Percentiles rank a stretch among this genome's conserved stretches.
These are phyloP conservation scores for Choristoneura fumiferana DNA, from an alignment of 1,140 invertebrate genomes.

Conservation along the genomic window DNA sequence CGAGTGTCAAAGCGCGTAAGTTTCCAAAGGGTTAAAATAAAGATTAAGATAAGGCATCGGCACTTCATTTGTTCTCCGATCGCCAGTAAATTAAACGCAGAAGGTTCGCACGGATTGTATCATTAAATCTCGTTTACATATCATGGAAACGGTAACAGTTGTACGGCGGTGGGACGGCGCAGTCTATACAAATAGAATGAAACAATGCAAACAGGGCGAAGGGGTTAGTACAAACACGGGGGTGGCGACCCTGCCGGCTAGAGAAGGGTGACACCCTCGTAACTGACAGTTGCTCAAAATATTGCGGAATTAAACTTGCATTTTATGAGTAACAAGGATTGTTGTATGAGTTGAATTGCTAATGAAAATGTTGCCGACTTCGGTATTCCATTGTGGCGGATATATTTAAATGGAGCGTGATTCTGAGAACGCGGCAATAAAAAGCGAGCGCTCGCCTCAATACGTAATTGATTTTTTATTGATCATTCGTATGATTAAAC, in stretches of 20 bases:
- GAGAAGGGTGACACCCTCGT: conserved; percentile 41
- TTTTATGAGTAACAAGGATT: conserved; percentile 27
- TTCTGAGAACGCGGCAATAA: too few species aligned
- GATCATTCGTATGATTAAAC: conserved; percentile 1
- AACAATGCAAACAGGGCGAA: conserved; percentile 61
- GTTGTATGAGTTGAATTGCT: conserved; percentile 8
- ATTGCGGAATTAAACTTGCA: conserved; percentile 41
- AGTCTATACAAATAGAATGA: conserved; percentile 59
- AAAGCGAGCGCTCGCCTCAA: too few species aligned
- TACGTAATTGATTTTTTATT: conserved; percentile 5
- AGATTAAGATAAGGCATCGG: too few species aligned
- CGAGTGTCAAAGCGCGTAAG: too few species aligned
- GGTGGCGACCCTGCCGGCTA: conserved; percentile 48
- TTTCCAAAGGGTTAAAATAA: too few species aligned
- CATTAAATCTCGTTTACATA: conserved; percentile 57
- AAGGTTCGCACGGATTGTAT: conserved; percentile 26
- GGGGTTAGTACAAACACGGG: conserved; percentile 54
- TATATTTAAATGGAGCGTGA: too few species aligned
- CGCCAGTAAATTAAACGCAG: conserved; percentile 1
- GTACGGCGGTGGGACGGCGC: conserved; percentile 42
- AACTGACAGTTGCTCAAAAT: conserved; percentile 46
- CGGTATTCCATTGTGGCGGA: too few species aligned
- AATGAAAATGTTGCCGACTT: conserved; percentile 29
- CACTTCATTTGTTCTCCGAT: background rate
- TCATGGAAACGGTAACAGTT: conserved; percentile 59